A percentile compares a stretch with the other conserved stretches of the same genome.
phyloP scores from a whole-genome alignment of 1,140 invertebrate genomes.

The Macrobrachium nipponense region DNA sequence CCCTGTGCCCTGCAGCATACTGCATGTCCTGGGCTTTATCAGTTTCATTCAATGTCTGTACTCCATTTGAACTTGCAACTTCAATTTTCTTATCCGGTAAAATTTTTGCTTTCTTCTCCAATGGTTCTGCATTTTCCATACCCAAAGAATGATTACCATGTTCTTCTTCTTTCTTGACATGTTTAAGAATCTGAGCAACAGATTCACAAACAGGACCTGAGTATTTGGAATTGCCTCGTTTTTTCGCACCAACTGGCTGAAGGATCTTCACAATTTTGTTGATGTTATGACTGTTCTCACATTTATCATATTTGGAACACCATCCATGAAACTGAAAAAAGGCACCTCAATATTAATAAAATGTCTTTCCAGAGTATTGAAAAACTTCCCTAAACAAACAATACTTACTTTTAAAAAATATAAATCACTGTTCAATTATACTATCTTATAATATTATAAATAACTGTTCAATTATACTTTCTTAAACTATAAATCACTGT shows the following conservation, averaged over 20 bases:
- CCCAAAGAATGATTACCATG: neutral
- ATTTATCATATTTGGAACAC: constrained; percentile 19
- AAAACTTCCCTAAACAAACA: no score
- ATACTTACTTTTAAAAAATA: no score
- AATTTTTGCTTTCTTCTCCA: neutral
- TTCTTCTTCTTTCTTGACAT: neutral
- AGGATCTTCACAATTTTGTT: constrained; percentile 44
- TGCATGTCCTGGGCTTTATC: neutral
- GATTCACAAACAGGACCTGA: neutral
- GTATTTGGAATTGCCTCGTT: constrained; percentile 33
- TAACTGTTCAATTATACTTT: no score
- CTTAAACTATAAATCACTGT: no score
- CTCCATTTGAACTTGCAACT: neutral
- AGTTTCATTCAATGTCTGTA: neutral
- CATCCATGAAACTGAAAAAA: constrained; percentile 44
- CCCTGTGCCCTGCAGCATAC: constrained; percentile 27
- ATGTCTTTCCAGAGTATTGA: no score
- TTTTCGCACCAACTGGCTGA: constrained; percentile 32
- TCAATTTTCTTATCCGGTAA: neutral
- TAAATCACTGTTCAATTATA: no score
- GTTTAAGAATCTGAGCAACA: constrained; percentile 29
- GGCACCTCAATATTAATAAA: neutral
- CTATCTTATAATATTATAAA: no score
- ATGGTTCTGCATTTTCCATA: neutral
- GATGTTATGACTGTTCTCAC: constrained; percentile 32